Percentiles rank a stretch among this genome's conserved stretches.
These are phyloP conservation scores for Pseudomyrmex flavicornis DNA, from an alignment of 1,140 invertebrate species.

Conservation along the genomic window DNA sequence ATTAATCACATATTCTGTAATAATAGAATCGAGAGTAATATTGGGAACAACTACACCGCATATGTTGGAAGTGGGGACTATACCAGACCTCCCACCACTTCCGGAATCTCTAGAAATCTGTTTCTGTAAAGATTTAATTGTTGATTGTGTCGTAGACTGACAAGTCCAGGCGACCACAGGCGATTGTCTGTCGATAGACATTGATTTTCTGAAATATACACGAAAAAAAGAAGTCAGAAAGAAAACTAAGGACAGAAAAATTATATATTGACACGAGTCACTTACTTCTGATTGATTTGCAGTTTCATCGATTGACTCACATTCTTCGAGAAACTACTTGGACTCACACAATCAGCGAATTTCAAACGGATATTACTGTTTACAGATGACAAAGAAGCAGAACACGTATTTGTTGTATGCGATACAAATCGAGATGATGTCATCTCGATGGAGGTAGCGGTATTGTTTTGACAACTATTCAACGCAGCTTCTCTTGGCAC, in stretches of 20 bases:
- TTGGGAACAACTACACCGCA: constrained; percentile 70
- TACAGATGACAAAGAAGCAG: constrained; percentile 68
- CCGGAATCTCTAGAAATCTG: constrained; percentile 85
- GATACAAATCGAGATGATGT: constrained; percentile 80
- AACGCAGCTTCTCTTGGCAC: constrained; percentile 70
- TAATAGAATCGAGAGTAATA: constrained; percentile 95
- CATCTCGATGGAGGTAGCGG: constrained; percentile 73
- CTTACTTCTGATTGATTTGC: constrained; percentile 82
- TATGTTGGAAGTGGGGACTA: constrained; percentile 77
- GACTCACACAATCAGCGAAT: constrained; percentile 77
- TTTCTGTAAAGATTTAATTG: constrained; percentile 88
- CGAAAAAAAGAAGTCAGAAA: background rate
- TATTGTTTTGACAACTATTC: constrained; percentile 67
- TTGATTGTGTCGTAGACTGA: constrained; percentile 54
- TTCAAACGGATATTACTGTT: constrained; percentile 78
- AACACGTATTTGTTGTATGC: constrained; percentile 65
- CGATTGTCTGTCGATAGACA: constrained; percentile 76
- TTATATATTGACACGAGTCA: background rate
- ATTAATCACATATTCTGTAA: constrained; percentile 97
- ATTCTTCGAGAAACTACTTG: constrained; percentile 73
- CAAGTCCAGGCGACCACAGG: constrained; percentile 54
- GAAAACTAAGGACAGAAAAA: background rate
- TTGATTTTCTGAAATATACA: constrained; percentile 74
- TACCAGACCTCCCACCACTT: constrained; percentile 69
- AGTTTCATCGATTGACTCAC: constrained; percentile 81